Evolutionary conservation across 2,888 invertebrate species (phyloP).

Genomic region (Trilocha varians): DNA sequence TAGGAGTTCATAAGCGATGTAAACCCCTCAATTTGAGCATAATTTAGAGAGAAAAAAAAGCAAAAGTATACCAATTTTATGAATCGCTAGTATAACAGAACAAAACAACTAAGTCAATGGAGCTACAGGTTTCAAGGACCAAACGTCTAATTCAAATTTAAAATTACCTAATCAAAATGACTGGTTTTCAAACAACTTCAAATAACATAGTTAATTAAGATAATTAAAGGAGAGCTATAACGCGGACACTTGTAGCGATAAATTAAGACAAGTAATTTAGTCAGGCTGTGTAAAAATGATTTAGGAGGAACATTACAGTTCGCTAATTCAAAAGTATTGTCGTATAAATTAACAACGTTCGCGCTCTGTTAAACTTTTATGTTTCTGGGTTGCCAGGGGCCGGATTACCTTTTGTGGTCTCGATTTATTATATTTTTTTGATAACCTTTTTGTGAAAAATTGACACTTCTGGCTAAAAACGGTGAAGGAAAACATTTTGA

Average conservation of each 20-base stretch:
- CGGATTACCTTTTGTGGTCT: not conserved
- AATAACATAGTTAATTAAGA: not conserved
- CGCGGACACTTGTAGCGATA: constrained; percentile 33
- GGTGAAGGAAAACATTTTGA: too few relatives aligned
- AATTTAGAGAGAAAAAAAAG: too few relatives aligned
- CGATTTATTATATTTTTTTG: not conserved
- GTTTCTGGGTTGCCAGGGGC: not conserved
- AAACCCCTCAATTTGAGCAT: too few relatives aligned
- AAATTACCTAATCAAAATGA: too few relatives aligned
- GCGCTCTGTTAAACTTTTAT: not conserved
- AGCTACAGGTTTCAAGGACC: too few relatives aligned
- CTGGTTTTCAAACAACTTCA: too few relatives aligned
- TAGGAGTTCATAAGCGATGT: too few relatives aligned
- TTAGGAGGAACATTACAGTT: constrained; percentile 35
- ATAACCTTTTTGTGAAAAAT: not conserved
- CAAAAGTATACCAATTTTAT: too few relatives aligned
- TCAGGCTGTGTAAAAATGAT: constrained; percentile 38
- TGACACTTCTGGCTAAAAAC: too few relatives aligned
- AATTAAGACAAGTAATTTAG: constrained; percentile 39
- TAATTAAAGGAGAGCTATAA: constrained; percentile 19
- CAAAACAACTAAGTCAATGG: too few relatives aligned
- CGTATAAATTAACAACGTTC: constrained; percentile 30
- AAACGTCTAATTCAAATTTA: too few relatives aligned
- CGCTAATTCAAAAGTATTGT: constrained; percentile 41
- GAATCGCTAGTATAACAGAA: too few relatives aligned